Evolutionary conservation across 2,113 vertebrate genomes (phyloP), one percentile per base, ranked within the genome.

Genomic region (Chauna torquata): DNA sequence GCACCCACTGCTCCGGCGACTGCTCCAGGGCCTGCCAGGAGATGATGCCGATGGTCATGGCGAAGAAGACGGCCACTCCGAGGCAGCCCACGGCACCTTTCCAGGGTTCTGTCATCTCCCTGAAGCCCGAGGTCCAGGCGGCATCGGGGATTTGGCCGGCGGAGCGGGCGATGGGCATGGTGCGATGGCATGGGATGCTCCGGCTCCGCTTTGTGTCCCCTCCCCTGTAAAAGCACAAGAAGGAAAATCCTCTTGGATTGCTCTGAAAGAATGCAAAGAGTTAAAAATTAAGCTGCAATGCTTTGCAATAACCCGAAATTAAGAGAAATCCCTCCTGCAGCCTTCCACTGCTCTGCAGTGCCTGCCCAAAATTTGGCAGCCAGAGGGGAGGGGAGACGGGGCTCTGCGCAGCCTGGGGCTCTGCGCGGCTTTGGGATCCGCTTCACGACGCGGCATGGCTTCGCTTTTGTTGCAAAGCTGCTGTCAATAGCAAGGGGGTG

Each of bases 41-140:
- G 94, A 99, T 99, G 97, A 99, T 99, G 91, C 99, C 99, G 65
- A 99, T 99, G 88, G 99, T 99, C 99, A 99, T 99, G 58, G 99
- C 98, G 62, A 99, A 99, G 97, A 99, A 99, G 68, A 99, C 85
- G 27, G 99, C 98, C 36, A 99, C 99, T 15, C 99, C 99, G 58
- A 99, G 97, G 92, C 99, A 99, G 79, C 98, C 99, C 15, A 99
- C 91, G 8, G 98, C 98, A 12, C 99, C 99, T 94, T 99, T 99
- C 99, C 99, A 99, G n/a, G 99, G 99, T 92, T 99, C 99, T 85
- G 99, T 99, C 99, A 99, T 99, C 98, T 99, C 99, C 95, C 99
- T 98, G 88, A 98, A 82, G 57, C 98, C 97, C 69, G 98, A 90
- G 94, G 98, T 98, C 95, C 95, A 95, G 9, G 55, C 50, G 27